Evolutionary conservation across 2,888 invertebrate species (phyloP), one percentile per base, ranked within the genome.

Genomic region (Nesidiocoris tenuis): DNA sequence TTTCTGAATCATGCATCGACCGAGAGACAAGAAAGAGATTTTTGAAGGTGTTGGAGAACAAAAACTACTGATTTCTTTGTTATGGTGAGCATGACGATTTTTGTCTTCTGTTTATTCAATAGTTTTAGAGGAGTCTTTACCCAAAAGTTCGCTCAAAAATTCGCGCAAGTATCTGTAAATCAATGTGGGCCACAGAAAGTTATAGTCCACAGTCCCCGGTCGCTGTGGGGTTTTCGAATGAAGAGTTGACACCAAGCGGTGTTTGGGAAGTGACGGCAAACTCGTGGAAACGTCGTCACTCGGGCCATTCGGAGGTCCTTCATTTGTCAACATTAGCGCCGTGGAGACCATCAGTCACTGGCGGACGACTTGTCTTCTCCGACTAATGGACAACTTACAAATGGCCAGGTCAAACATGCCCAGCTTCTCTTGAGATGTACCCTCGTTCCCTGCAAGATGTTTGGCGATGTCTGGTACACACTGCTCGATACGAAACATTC

Each of bases 311-410:
- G 55, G 18, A 12, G 71, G 24, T 21, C 56, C 23, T 75, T 66
- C 66, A 75, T 75, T 75, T 75, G 74, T 75, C 74, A 75, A 75
- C 74, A 75, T 75, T 75, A 75, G 66, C 74, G 66, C 74, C 25
- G 56, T 21, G 25, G 59, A 54, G 66, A 66, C 66, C 61, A 66
- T 75, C 74, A 75, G 65, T 66, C 74, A 75, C 56, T 19, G 18
- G 23, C 64, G 54, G 17, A 39, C 54, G 64, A 64, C 74, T 55
- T 65, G 75, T 75, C 75, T 75, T 21, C 59, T 39, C 57, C 24
- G 67, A 57, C 70, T 77, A 75, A 75, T 75, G 75, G 77, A 77
- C 77, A 74, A 74, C 56, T 74, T 72, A 71, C 66, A 77, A 71
- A 77, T 71, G 72, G 75, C 71, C 24, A 77, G 75, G 66, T 77